Conservation (phyloP, 2,888 invertebrate genomes). For the Spilosoma lubricipeda region DNA sequence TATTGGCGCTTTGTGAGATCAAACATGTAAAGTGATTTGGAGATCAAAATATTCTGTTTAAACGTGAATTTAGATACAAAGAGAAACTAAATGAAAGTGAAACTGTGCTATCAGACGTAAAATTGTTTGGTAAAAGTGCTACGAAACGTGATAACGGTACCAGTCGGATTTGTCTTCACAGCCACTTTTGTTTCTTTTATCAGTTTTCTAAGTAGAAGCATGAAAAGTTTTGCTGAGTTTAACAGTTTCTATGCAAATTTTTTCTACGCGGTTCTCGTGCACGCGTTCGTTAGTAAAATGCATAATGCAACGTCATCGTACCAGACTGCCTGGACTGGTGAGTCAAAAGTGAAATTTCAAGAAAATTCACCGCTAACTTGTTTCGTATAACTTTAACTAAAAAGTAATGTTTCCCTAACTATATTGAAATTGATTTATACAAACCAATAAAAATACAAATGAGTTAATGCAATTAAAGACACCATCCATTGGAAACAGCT, state of each 20-base stretch:
- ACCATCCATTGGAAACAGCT: not conserved
- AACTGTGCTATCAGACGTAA: conserved; percentile 16
- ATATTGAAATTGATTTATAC: not conserved
- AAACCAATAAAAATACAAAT: not conserved
- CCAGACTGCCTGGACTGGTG: conserved; percentile 49
- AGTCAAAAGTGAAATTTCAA: conserved; percentile 70
- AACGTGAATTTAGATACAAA: not conserved
- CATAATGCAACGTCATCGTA: conserved; percentile 78
- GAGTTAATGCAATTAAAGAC: not conserved
- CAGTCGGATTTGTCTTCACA: conserved; percentile 25
- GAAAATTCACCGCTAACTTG: conserved; percentile 53
- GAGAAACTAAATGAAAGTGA: not conserved
- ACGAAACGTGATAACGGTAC: conserved; percentile 20
- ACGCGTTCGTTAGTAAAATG: conserved; percentile 82
- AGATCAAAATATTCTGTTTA: not conserved
- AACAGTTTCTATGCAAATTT: conserved; percentile 75
- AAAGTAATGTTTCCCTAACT: conserved; percentile 34
- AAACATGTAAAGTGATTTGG: not conserved
- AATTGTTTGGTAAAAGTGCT: conserved; percentile 29
- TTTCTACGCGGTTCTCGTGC: conserved; percentile 64
- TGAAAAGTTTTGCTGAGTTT: conserved; percentile 61
- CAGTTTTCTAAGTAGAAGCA: conserved; percentile 56
- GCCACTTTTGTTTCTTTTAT: conserved; percentile 47
- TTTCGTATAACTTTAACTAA: conserved; percentile 37
- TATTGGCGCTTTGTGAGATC: not conserved